Percentiles rank a stretch among this genome's conserved stretches.
Conservation (phyloP, 2,888 invertebrate genomes). For the Nowickia ferox region DNA sequence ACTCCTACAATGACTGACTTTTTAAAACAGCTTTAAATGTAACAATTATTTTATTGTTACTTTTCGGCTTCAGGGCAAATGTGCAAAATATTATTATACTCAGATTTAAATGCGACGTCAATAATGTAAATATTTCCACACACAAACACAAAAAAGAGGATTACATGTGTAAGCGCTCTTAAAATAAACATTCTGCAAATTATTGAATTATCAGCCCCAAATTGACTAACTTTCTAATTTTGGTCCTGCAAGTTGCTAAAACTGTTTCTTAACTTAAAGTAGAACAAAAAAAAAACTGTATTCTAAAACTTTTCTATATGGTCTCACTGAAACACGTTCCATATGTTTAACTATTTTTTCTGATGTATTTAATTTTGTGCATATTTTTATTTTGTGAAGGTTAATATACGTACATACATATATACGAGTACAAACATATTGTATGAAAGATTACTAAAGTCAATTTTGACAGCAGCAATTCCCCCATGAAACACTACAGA, state of each 20-base stretch:
- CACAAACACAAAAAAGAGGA: neutral
- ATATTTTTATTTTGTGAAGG: constrained; percentile 33
- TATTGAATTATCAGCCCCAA: neutral
- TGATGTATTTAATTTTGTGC: neutral
- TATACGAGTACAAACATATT: too few relatives aligned
- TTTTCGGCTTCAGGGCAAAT: neutral
- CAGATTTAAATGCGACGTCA: neutral
- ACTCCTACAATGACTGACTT: too few relatives aligned
- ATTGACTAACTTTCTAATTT: too few relatives aligned
- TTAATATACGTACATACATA: constrained; percentile 19
- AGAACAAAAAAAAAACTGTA: too few relatives aligned
- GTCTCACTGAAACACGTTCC: neutral
- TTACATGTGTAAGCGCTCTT: constrained; percentile 27
- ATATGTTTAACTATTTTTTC: neutral
- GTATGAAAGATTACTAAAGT: constrained; percentile 63
- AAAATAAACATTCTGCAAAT: neutral
- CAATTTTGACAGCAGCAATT: constrained; percentile 64
- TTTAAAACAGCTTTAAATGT: neutral
- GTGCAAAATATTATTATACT: neutral
- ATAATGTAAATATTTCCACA: neutral
- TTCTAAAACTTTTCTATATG: neutral
- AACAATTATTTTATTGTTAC: neutral
- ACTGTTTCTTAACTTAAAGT: too few relatives aligned
- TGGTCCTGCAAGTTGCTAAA: too few relatives aligned
- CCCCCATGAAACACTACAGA: constrained; percentile 38